These are phyloP conservation scores for Amphiprion clarkii DNA, from an alignment of 2,797 vertebrate genomes.

Conservation along the genomic window DNA sequence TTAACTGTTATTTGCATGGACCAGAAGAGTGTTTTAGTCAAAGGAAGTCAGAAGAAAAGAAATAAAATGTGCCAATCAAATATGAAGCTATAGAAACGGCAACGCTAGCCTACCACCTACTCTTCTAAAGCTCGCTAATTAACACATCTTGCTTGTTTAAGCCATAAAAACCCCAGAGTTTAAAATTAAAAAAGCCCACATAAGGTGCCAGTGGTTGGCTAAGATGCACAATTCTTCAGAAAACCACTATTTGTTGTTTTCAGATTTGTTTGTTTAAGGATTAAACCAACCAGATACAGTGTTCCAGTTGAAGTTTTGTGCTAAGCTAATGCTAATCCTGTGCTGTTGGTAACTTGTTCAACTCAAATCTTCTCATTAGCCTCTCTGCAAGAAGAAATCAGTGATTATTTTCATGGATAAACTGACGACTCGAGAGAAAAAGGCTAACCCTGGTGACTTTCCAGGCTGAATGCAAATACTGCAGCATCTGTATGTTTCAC, in stretches of 20 bases:
- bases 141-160: background rate
- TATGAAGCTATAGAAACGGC: background rate
- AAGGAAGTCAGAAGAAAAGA: background rate
- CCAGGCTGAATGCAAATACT: background rate
- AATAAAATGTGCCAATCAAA: background rate
- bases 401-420: background rate
- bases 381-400: background rate
- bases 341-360: background rate
- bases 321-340: background rate
- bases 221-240: too few relatives aligned
- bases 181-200: too few relatives aligned
- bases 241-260: too few relatives aligned
- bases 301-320: background rate
- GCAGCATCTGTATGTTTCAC: constrained; percentile 10
- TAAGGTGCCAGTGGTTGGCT: background rate
- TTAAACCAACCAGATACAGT: background rate
- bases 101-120: background rate
- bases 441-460: constrained; percentile 4
- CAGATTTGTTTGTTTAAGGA: background rate
- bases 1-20: too few relatives aligned
- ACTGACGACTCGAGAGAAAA: background rate
- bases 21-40: background rate
- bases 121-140: background rate
- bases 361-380: background rate
- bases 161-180: too few relatives aligned